These are phyloP conservation scores for Callipepla californica DNA, from an alignment of 2,113 vertebrate genomes.

Conservation along the genomic window DNA sequence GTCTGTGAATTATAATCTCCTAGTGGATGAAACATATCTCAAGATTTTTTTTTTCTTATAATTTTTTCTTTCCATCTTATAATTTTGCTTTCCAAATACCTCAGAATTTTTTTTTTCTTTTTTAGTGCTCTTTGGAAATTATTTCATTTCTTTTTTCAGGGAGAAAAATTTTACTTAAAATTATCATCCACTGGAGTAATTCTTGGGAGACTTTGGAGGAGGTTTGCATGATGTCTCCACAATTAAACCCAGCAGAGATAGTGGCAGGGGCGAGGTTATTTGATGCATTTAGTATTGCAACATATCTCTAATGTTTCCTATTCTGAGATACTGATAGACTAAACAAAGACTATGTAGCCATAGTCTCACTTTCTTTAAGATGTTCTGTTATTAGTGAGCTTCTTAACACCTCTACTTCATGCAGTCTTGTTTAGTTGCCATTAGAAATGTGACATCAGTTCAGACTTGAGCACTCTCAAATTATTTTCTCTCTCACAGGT, in stretches of 20 bases:
- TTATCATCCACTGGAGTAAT: not conserved
- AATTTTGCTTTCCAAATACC: not conserved
- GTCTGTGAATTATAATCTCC: not conserved
- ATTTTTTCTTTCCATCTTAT: not conserved
- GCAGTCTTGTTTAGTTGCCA: slow-evolving; percentile 1
- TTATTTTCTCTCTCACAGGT: slow-evolving; percentile 43
- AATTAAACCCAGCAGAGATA: not conserved
- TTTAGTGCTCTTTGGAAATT: not conserved
- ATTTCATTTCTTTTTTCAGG: not conserved
- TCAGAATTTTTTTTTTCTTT: not conserved
- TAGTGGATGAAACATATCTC: not conserved
- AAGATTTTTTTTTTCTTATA: not conserved
- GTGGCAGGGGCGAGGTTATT: not conserved
- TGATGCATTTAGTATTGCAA: not conserved
- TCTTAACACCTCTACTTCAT: slow-evolving; percentile 30
- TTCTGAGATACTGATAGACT: not conserved
- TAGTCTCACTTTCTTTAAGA: not conserved
- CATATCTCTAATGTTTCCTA: not conserved
- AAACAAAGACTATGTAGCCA: not conserved
- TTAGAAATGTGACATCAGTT: slow-evolving; percentile 21
- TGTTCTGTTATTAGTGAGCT: not conserved
- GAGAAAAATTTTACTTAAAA: not conserved
- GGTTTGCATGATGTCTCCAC: not conserved
- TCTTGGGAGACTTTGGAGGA: not conserved
- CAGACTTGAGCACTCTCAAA: slow-evolving; percentile 36